Base-by-base conservation (phyloP, 2,113 vertebrate species). In the Cervus canadensis region DNA sequence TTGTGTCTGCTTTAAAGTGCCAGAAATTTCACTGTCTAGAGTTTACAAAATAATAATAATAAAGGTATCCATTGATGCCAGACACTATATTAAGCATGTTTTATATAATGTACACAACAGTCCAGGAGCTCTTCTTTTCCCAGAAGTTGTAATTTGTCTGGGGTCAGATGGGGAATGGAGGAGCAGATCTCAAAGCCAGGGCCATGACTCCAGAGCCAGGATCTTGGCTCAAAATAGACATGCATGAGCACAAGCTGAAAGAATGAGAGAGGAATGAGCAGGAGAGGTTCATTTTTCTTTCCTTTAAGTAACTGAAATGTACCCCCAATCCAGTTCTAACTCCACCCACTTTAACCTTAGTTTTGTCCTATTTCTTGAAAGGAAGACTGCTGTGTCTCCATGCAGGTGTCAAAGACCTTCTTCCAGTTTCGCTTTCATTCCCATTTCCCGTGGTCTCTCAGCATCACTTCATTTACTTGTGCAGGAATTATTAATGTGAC, bases 401-500 rank as follows among this genome's bases (percentile, higher is more conserved):
- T 19, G 19, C 12, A 64, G 25, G 45, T 43, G 40, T 30, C 26
- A 81, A 67, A 88, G 64, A 2, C 48, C 30, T 56, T 54, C 67
- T 59, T 54, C 13, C 26, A 12, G 8, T 13, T 17, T 57, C 17
- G 33, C 50, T n/a, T 50, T 91, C 45, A 21, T 86, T 71, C 26
- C 78, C 33, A 17, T 85, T 92, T 74, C 40, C 30, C 48, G 7
- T 91, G 86, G 6, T 56, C 43, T 91, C 43, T 79, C 54, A 30
- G 84, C 21, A 60, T 59, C 19, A 28, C 76, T 91, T 86, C 59
- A 67, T 88, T 92, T 83, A 91, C 83, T 89, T 91, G 60, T 87
- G 5, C 86, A 91, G 86, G 88, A 83, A 93, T 86, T 95, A 88
- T 88, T 94, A 43, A 93, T 45, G 43, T 57, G 89, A 94, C 57